Base-by-base conservation (phyloP, 1,140 invertebrate species). In the Drosophila azteca region DNA sequence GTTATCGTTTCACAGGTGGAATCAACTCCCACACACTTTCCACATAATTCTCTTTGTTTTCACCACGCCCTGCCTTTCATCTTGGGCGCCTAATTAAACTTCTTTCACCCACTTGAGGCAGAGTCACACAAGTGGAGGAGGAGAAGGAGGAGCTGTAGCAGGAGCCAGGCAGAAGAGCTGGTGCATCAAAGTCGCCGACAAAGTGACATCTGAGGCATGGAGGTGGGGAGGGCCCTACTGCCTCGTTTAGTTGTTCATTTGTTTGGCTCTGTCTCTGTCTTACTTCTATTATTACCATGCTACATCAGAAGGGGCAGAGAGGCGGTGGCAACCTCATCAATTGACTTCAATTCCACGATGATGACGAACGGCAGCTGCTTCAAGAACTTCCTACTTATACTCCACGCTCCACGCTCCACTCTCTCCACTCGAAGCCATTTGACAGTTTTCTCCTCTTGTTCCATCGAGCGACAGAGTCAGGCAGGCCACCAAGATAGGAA, bases 161-260 rank as follows among this genome's bases (percentile, higher is more conserved):
- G 31, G 6, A 22, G 2, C 8, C 9, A 51, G 43, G 31, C 62
- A 59, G 20, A 48, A 49, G 24, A 41, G 43, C 17, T 53, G 44
- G 51, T 35, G 54, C 71, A 66, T 75, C 49, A 75, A 75, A 75
- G 71, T 58, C 54, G 24, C 62, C 71, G 71, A 75, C 71, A 75
- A 66, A 66, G 43, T 75, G 71, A 75, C 53, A 75, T 59, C 72
- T 59, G 67, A 71, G 24, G 43, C 61, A 49, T 41, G 39, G 24
- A 24, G 20, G 44, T 13, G 1, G 20, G 20, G 43, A 22, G 29
- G n/a, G 31, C 22, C 39, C 45, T 31, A 46, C 46, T 35, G 22
- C 31, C 3, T 67, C 35, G 29, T 17, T 15, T 48, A 3, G 29
- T 43, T 67, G 63, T 50, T 66, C 58, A 60, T 66, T 26, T 50